A percentile compares a stretch with the other conserved stretches of the same genome.
Evolutionary conservation across 2,113 vertebrate species (phyloP).

Genomic region (Empidonax alnorum): DNA sequence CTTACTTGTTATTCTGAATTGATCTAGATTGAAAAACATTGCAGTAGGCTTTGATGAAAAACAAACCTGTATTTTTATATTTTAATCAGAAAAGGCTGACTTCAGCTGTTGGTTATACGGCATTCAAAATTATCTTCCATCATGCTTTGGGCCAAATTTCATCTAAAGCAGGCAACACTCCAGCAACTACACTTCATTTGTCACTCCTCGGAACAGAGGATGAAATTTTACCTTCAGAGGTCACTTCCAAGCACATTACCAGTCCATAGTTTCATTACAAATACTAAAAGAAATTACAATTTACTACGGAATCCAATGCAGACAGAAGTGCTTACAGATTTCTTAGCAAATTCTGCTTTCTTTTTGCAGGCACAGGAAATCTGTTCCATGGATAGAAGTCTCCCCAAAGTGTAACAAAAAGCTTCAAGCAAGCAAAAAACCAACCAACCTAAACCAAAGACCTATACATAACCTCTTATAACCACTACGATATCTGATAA

Average conservation of each 20-base stretch:
- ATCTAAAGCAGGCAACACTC: background rate
- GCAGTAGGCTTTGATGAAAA: background rate
- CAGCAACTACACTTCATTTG: background rate
- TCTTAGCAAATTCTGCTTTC: background rate
- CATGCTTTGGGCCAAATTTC: background rate
- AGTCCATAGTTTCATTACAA: background rate
- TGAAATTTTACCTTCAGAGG: background rate
- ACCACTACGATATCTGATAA: background rate
- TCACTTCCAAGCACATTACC: background rate
- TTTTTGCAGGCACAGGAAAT: background rate
- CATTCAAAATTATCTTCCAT: background rate
- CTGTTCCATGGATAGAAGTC: background rate
- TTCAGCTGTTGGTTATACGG: background rate
- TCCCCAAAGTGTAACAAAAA: background rate
- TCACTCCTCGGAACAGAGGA: background rate
- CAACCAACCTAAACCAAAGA: background rate
- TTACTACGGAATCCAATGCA: background rate
- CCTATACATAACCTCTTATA: background rate
- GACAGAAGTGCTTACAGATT: background rate
- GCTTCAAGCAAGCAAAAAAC: background rate
- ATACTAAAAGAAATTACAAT: background rate
- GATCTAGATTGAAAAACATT: background rate
- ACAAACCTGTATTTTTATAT: background rate
- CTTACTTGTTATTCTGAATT: background rate
- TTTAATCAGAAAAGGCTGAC: background rate